Conservation (phyloP, 2,888 invertebrate species). For the Andrena trimmerana region DNA sequence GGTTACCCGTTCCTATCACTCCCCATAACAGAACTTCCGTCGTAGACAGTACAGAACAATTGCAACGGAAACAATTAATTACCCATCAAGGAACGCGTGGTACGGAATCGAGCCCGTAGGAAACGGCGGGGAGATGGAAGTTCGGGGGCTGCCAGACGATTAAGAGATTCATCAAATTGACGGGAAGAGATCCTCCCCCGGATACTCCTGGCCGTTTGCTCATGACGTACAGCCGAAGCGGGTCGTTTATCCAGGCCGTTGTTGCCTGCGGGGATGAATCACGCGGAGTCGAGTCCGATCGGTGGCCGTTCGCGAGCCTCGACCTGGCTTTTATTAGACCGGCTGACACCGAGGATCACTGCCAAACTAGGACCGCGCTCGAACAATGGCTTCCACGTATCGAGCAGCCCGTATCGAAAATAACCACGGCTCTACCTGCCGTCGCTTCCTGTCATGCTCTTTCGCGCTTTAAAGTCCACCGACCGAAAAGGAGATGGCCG, state of each 20-base stretch:
- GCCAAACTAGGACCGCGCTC: constrained; percentile 79
- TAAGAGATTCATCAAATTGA: constrained; percentile 40
- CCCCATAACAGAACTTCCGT: not conserved
- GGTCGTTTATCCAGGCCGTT: constrained; percentile 58
- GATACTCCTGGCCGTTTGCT: constrained; percentile 11
- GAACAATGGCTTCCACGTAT: constrained; percentile 79
- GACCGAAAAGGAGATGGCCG: constrained; percentile 43
- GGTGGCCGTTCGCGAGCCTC: constrained; percentile 67
- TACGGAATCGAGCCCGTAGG: not conserved
- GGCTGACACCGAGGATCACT: constrained; percentile 78
- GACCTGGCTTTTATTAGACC: constrained; percentile 77
- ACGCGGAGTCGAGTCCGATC: constrained; percentile 62
- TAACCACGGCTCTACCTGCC: constrained; percentile 63
- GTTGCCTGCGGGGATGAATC: constrained; percentile 60
- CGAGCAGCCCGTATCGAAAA: constrained; percentile 70
- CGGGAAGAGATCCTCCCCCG: constrained; percentile 21
- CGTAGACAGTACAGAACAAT: not conserved
- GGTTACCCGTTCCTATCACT: too few species aligned
- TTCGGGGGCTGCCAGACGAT: constrained; percentile 14
- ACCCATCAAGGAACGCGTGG: not conserved
- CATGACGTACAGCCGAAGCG: constrained; percentile 31
- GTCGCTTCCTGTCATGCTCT: constrained; percentile 67
- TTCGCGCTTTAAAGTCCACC: constrained; percentile 39
- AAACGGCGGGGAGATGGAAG: constrained; percentile 24
- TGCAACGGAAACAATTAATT: constrained; percentile 27